Evolutionary conservation across 1,140 invertebrate species (phyloP), one percentile per base, ranked within the genome.

Genomic region (Drosophila setifemur): DNA sequence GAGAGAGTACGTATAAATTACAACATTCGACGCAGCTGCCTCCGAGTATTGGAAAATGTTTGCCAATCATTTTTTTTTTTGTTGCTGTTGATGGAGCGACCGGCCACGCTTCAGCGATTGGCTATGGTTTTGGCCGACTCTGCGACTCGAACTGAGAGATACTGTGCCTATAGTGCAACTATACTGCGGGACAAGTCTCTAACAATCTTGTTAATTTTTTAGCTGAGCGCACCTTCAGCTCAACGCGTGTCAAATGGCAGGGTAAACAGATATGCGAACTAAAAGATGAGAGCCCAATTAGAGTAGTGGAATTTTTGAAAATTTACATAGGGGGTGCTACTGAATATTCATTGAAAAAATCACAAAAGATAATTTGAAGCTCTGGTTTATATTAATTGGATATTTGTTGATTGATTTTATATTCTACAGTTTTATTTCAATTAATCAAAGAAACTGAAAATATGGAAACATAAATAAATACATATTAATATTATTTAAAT

Each of bases 91-190:
- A 61, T 74, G 79, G 57, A 74, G 79, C 75, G 35, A 64, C 39
- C 66, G 26, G 79, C 47, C 57, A 85, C 81, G 79, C 79, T 79
- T 86, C 81, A 85, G 83, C 58, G 66, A 85, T 79, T 85, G 52
- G 54, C 64, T 33, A 79, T 60, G 66, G 70, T 54, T 71, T 43
- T 25, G 39, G 55, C 37, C 55, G 37, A 50, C 44, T 52, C 63
- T 64, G 58, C 12, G 45, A 52, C 60, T 61, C 18, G 45, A 6
- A 58, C 57, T 58, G 53, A 2, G 31, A 12, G 5, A 4, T 2
- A 39, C 33, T 11, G n/a, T n/a, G n/a, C n/a, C n/a, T n/a, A 33
- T 49, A n/a, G 6, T 29, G 3, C 19, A 25, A 37, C n/a, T n/a
- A n/a, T n/a, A 68, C 64, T 35, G 23, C 47, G 29, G 44, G 31